These are phyloP conservation scores for Philotrypesis tridentata DNA, from an alignment of 1,140 invertebrate genomes.

Conservation along the genomic window DNA sequence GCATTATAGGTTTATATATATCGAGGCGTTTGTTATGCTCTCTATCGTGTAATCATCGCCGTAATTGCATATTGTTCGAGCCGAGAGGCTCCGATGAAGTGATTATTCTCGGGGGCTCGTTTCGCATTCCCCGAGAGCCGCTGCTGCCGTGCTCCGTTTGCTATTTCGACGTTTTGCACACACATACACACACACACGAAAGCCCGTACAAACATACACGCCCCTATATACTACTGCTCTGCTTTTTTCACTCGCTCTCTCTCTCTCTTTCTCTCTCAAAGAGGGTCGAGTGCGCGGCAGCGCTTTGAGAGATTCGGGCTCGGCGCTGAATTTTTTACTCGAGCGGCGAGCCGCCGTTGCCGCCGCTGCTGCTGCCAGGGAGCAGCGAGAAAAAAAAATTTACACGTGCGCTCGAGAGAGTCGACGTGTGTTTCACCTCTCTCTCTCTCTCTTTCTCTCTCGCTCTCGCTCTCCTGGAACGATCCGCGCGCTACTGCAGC, in stretches of 20 bases:
- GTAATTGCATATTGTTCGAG: slow-evolving; percentile 16
- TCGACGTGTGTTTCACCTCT: too few relatives aligned
- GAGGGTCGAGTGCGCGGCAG: not conserved
- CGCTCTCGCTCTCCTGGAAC: too few relatives aligned
- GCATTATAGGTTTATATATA: not conserved
- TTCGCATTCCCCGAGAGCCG: not conserved
- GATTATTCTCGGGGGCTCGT: slow-evolving; percentile 45
- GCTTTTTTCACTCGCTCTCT: slow-evolving; percentile 5
- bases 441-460: too few relatives aligned
- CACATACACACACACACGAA: too few relatives aligned
- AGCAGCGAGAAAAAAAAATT: not conserved
- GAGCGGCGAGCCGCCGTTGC: too few relatives aligned
- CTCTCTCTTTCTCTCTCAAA: too few relatives aligned
- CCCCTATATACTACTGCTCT: too few relatives aligned
- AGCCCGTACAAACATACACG: too few relatives aligned
- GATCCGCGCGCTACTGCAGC: too few relatives aligned
- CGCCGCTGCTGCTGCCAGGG: too few relatives aligned
- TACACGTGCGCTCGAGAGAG: not conserved
- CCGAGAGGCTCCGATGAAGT: slow-evolving; percentile 49
- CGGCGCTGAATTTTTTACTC: not conserved
- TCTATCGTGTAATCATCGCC: slow-evolving; percentile 10
- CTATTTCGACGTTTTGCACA: not conserved
- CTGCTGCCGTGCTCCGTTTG: not conserved
- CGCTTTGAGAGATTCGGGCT: not conserved
- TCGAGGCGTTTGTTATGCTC: too few relatives aligned